Base-by-base conservation (phyloP, 2,888 invertebrate species). In the Formica aserva region DNA sequence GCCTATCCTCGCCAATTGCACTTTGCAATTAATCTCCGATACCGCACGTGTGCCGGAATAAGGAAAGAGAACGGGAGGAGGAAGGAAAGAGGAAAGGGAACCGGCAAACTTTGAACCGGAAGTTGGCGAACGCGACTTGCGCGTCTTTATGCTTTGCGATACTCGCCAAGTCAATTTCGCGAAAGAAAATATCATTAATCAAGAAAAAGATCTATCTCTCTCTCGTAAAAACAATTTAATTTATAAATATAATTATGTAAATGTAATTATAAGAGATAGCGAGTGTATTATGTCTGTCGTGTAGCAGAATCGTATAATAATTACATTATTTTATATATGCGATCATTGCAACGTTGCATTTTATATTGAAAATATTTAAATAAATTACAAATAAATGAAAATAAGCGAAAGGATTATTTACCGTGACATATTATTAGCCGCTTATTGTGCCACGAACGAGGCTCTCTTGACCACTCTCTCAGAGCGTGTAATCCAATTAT, bases 21-120 rank as follows among this genome's bases (percentile, higher is more conserved):
- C 82, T 41, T 74, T 69, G 76, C 72, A 84, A 88, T 88, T 87
- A 85, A 88, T 87, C 82, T 86, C 84, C 63, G 78, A 83, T 83
- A 60, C 55, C 65, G 77, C 83, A 71, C 83, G 85, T 90, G 86
- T 85, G 87, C 84, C 83, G 71, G 86, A 86, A 85, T 76, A 85
- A 84, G 77, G 65, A 29, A 41, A 22, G 76, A 78, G 57, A 26
- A 55, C 13, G 63, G 60, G 9, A 48, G 18, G 22, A 18, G 18
- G 1, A 48, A 48, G 48, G 48, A n/a, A 52, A n/a, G 48, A n/a
- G 52, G 8, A 6, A n/a, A n/a, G 52, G 52, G 8, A 52, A 65
- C 82, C 76, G 86, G 80, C 75, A 55, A 72, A 80, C 72, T 62
- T 52, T 4, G 84, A 84, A 85, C 86, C 86, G 87, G 81, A 78